Evolutionary conservation across 2,113 vertebrate species (phyloP).

Genomic region (Phalacrocorax aristotelis): DNA sequence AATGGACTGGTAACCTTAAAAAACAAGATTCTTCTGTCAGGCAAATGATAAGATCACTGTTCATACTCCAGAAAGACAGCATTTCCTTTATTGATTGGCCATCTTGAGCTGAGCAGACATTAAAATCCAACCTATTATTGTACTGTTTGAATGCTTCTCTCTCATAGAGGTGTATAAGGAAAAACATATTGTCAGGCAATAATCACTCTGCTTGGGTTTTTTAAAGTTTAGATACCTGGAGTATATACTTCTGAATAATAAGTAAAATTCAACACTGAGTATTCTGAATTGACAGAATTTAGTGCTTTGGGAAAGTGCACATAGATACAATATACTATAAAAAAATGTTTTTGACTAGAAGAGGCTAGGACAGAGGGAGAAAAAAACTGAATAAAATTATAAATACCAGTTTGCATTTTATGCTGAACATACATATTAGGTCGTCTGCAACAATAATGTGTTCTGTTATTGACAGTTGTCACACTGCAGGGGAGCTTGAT

Average conservation of each 20-base stretch:
- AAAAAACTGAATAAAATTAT: neutral
- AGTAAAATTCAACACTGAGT: neutral
- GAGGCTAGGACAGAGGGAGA: neutral
- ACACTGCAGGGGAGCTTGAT: neutral
- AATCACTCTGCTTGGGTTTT: neutral
- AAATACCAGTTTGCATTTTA: neutral
- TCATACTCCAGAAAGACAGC: neutral
- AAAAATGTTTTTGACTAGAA: neutral
- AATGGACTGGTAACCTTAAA: neutral
- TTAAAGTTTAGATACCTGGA: neutral
- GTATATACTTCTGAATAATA: neutral
- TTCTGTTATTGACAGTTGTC: neutral
- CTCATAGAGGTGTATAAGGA: neutral
- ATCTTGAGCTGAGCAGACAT: neutral
- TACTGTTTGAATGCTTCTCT: neutral
- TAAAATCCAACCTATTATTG: neutral
- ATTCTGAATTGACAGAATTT: neutral
- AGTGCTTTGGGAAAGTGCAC: neutral
- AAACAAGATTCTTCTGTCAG: neutral
- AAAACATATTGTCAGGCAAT: neutral
- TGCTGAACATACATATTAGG: neutral
- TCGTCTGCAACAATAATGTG: neutral
- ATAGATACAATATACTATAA: neutral
- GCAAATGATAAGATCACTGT: neutral
- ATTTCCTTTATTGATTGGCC: neutral